Conservation (phyloP, 2,888 invertebrate species). For the Conchocele bisecta region DNA sequence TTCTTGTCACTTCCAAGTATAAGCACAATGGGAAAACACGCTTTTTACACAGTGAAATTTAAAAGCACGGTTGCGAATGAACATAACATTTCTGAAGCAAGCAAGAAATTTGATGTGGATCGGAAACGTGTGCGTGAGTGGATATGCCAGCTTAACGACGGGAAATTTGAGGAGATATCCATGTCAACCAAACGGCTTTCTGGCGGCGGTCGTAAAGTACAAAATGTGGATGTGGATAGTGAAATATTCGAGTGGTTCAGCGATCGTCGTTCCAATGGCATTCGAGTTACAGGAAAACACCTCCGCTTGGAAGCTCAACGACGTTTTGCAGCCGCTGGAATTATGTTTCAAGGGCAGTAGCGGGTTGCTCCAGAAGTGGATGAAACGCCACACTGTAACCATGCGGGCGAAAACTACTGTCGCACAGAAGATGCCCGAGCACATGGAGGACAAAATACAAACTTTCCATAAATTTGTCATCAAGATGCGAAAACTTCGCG, state of each 20-base stretch:
- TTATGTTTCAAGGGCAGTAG: conserved; percentile 14
- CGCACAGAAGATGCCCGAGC: conserved; percentile 24
- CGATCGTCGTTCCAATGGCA: conserved; percentile 7
- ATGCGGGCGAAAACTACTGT: conserved; percentile 16
- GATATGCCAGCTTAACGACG: not conserved
- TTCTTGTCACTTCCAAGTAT: too few relatives aligned
- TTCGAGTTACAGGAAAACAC: conserved; percentile 16
- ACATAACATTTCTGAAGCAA: conserved; percentile 8
- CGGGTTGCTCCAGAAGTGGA: conserved; percentile 24
- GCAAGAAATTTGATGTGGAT: conserved; percentile 13
- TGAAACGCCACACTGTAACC: conserved; percentile 10
- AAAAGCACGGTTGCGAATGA: conserved; percentile 18
- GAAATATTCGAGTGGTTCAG: conserved; percentile 26
- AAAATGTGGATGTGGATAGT: not conserved
- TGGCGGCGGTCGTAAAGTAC: conserved; percentile 13
- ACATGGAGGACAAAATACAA: conserved; percentile 16
- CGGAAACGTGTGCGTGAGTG: conserved; percentile 12
- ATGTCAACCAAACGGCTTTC: conserved; percentile 1
- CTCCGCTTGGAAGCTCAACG: conserved; percentile 21
- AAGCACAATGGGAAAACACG: too few relatives aligned
- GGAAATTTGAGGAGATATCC: not conserved
- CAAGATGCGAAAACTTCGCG: conserved; percentile 15
- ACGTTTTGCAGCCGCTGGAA: not conserved
- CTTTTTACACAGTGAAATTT: conserved; percentile 14
- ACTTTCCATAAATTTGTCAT: conserved; percentile 28